Evolutionary conservation across 2,113 vertebrate genomes (phyloP).

Genomic region (Globicephala melas): DNA sequence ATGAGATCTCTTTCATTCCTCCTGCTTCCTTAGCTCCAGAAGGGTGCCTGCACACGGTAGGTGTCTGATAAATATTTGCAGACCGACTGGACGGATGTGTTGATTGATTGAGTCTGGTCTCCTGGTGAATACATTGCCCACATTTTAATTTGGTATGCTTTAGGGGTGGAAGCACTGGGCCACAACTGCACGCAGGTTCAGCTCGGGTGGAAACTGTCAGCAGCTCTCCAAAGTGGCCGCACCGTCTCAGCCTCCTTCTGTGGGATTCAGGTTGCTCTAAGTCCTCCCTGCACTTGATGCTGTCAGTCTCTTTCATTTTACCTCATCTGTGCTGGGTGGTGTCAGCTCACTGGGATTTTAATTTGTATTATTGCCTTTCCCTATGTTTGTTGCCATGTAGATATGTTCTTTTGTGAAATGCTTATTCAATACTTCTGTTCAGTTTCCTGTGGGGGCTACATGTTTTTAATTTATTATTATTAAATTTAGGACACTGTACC

Average conservation of each 20-base stretch:
- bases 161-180: neutral
- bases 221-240: neutral
- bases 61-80: neutral
- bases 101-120: too few relatives aligned
- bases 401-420: neutral
- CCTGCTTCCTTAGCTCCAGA: neutral
- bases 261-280: neutral
- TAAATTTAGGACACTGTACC: neutral
- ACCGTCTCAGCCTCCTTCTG: fast-evolving
- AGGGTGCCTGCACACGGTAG: neutral
- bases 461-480: neutral
- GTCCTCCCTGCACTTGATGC: too few relatives aligned
- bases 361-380: neutral
- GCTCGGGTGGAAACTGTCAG: neutral
- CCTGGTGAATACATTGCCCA: neutral
- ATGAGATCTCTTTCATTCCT: neutral
- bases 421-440: neutral
- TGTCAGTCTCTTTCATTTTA: neutral
- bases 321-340: neutral
- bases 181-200: neutral
- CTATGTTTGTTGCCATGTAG: fast-evolving
- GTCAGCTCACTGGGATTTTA: neutral
- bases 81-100: neutral
- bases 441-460: neutral
- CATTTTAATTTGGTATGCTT: neutral